Evolutionary conservation across 2,888 invertebrate genomes (phyloP), one percentile per base, ranked within the genome.

Genomic region (Rhodophaea formosa): DNA sequence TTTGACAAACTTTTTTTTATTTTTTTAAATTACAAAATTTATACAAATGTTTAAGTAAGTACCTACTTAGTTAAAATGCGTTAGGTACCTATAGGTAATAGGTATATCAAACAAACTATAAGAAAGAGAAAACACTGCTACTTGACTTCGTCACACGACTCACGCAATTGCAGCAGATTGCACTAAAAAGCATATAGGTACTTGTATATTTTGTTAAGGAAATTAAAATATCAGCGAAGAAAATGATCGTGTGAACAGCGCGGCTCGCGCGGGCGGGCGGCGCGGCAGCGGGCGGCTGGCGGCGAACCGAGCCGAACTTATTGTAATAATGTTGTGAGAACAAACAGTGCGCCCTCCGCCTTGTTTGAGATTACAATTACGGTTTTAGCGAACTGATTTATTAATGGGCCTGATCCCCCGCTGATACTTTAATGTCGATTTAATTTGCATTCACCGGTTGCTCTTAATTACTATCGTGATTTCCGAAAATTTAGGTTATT

Each of bases 281-380:
- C 66, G 61, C 59, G 61, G 63, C 62, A 62, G 65, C 65, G 52
- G 63, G 67, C 60, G 64, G 63, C 62, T 65, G 69, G 82, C 79
- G 81, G 77, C 74, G 82, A 79, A 78, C 81, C 84, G 77, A 79
- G 79, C 86, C 83, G 72, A 90, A 88, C 88, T 90, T 90, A 89
- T 90, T 91, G 88, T 90, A 90, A 90, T 88, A 90, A 90, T 91
- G 90, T 91, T 91, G 86, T 89, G 86, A 88, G 84, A 88, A 82
- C 86, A 91, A 91, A 90, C 91, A 90, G 79, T 74, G 79, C 82
- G 72, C 87, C 84, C 86, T 82, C 80, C 77, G 79, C 84, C 85
- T 84, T 90, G 89, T 89, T 90, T 90, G 90, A 89, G 89, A 89
- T 90, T 89, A 89, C 90, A 90, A 90, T 91, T 91, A 91, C 90